Evolutionary conservation across 37 sponge, comb jelly and placozoan species (phyloP).

Genomic region (Halisarca cf. caerulea): DNA sequence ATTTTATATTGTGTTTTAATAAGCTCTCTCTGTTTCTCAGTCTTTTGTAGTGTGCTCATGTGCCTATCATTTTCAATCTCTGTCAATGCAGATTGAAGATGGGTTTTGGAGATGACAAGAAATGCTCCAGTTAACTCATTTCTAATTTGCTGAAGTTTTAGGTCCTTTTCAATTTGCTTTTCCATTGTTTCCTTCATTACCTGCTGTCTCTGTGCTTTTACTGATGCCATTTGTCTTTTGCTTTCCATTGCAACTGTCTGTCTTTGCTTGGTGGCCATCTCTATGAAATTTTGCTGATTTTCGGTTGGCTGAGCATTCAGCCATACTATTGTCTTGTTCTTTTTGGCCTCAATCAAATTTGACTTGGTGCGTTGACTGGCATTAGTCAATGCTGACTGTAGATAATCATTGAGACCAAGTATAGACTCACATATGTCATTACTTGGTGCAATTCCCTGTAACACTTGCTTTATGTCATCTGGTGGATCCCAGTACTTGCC

Average conservation of each 20-base stretch:
- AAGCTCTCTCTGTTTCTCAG: background rate
- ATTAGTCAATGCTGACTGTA: constrained; percentile 42
- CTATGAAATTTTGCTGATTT: constrained; percentile 29
- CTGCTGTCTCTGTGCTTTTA: background rate
- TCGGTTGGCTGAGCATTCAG: constrained; percentile 16
- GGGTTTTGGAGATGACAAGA: background rate
- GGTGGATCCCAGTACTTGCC: constrained; percentile 59
- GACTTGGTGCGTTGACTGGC: constrained; percentile 29
- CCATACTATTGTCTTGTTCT: constrained; percentile 53
- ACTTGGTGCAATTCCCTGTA: constrained; percentile 33
- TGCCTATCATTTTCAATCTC: background rate
- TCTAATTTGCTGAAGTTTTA: background rate
- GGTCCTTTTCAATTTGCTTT: background rate
- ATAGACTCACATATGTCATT: constrained; percentile 59
- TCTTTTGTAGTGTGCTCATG: background rate
- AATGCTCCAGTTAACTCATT: background rate
- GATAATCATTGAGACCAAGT: constrained; percentile 58
- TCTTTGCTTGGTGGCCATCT: constrained; percentile 34
- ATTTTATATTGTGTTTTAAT: background rate
- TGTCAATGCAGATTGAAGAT: background rate
- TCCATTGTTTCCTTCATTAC: background rate
- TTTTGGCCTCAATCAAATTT: constrained; percentile 45
- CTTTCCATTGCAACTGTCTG: constrained; percentile 16
- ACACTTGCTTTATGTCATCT: constrained; percentile 11
- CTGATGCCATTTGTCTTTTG: background rate